Base-by-base conservation (phyloP, 2,113 vertebrate species). In the Catharus minimus region DNA sequence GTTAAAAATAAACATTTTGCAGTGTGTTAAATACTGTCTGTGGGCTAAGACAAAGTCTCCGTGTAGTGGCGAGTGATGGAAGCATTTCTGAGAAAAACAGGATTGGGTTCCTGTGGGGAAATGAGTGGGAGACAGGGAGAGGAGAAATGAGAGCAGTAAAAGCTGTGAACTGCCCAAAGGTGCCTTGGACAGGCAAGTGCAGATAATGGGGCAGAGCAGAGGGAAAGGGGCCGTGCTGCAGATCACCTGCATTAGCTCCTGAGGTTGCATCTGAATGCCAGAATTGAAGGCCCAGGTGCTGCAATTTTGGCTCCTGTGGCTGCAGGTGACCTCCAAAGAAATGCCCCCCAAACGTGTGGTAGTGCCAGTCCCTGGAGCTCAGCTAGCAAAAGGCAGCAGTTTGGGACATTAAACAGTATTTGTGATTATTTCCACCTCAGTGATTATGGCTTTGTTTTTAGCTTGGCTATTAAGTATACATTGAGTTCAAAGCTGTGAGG, bases 191-290 rank as follows among this genome's bases (percentile, higher is more conserved):
- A 47, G 41, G 24, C 24, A 26, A 53, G 11, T 15, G 7, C 0
- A 1, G 57, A 10, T 1, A 12, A 7, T 17, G 36, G 49, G 36
- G 39, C 50, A 26, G 30, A 61, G 27, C 18, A 43, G 74, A 81
- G n/a, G 28, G 22, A 33, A 47, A 12, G 41, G 13, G 24, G 5
- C 19, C 1, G 0, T 3, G 7, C 21, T 53, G 52, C 43, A 52
- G 8, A 3, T 28, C 0, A 0, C 13, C 28, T 56, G 33, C 3
- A 0, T 60, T 36, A 38, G 49, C 36, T 52, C n/a, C 67, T 44
- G 57, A n/a, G 23, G 13, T 47, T 4, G 1, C 8, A 21, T 53
- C 30, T 28, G 38, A 66, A n/a, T 30, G 61, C 17, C 50, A 36
- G 64, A 19, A 22, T 3, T 60, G 36, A 68, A 27, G n/a, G n/a